Evolutionary conservation across 2,797 vertebrate genomes (phyloP), one percentile per base, ranked within the genome.

Genomic region (Eupleurogrammus muticus): DNA sequence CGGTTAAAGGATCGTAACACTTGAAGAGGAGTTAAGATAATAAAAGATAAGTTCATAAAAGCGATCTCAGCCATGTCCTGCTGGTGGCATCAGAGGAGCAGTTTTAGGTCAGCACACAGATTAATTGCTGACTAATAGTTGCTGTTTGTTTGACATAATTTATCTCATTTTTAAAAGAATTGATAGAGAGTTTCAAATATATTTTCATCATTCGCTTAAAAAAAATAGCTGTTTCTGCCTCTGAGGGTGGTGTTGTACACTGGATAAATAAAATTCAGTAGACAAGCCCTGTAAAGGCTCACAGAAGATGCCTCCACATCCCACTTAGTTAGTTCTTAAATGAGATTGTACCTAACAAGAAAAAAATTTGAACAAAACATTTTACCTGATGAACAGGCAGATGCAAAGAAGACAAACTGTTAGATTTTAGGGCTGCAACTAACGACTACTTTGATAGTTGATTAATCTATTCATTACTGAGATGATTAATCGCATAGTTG

Each of bases 1-100:
- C 28, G 6, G 3, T 3, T 28, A 28, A 28, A 28, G 28, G 28
- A 28, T 28, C 6, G 28, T 28, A 6, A 28, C 6, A 28, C 28
- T 28, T 28, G 6, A 28, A 3, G n/a, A n/a, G n/a, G n/a, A n/a
- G n/a, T n/a, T n/a, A n/a, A n/a, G n/a, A n/a, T n/a, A n/a, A n/a
- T n/a, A n/a, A n/a, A n/a, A n/a, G n/a, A n/a, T n/a, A n/a, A n/a
- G n/a, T 28, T 28, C 28, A 28, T 28, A 28, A 35, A 10, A 13
- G 65, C 56, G 19, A 23, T 19, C 20, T 66, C 34, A 59, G 11
- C 47, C 56, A 32, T 73, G 64, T 40, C 85, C 88, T 85, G 46
- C 77, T 55, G 82, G 74, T 79, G 89, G 82, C 75, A 80, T 67
- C 63, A 85, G 70, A 79, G 79, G 34, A 73, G 14, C 59, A 17